phyloP scores from a whole-genome alignment of 2,113 vertebrate genomes.

The Sterrhoptilus dennistouni region DNA sequence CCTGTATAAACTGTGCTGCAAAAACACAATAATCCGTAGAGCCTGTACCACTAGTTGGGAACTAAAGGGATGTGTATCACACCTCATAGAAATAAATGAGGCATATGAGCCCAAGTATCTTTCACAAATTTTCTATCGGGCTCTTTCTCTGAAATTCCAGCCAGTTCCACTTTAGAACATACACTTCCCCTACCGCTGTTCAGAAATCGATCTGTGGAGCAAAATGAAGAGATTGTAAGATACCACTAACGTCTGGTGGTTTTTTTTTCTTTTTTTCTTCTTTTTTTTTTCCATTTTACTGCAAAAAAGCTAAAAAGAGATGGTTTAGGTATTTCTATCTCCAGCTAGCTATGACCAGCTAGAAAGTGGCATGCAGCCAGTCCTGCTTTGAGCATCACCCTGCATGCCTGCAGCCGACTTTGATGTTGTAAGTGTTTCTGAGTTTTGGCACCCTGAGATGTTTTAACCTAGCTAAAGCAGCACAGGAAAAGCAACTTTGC shows the following conservation, averaged over 20 bases:
- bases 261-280: neutral
- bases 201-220: neutral
- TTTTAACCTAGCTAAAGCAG: neutral
- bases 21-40: neutral
- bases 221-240: neutral
- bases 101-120: neutral
- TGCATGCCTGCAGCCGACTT: neutral
- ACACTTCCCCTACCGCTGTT: rapidly evolving
- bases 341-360: neutral
- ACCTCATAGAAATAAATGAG: neutral
- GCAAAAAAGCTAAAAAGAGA: neutral
- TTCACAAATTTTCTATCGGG: rapidly evolving
- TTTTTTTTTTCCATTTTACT: neutral
- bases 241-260: neutral
- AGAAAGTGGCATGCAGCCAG: neutral
- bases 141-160: neutral
- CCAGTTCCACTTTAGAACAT: neutral
- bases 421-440: neutral
- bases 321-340: neutral
- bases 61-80: neutral
- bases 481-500: neutral
- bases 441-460: neutral
- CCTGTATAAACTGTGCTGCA: rapidly evolving
- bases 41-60: rapidly evolving
- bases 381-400: neutral